Evolutionary conservation across 1,140 invertebrate genomes (phyloP).

Genomic region (Venturia canescens): DNA sequence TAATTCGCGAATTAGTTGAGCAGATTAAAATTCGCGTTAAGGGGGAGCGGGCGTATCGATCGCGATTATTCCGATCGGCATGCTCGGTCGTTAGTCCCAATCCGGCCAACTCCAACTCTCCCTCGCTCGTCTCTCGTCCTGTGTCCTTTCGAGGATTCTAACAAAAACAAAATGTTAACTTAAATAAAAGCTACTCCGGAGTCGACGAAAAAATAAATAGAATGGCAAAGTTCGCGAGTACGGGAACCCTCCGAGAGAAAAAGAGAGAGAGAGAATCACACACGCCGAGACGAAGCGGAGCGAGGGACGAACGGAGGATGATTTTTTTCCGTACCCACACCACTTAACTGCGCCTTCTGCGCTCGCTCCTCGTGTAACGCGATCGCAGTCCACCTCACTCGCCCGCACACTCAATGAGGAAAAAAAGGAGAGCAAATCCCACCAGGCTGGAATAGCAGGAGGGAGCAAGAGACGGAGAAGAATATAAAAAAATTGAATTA

Average conservation of each 20-base stretch:
- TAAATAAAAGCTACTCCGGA: not conserved
- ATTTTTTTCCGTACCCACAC: constrained; percentile 37
- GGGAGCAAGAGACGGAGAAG: constrained; percentile 12
- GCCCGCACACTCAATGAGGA: constrained; percentile 34
- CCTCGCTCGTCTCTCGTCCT: not conserved
- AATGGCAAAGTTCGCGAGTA: constrained; percentile 10
- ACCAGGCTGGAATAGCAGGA: not conserved
- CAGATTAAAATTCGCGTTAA: constrained; percentile 28
- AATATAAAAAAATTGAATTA: constrained; percentile 30
- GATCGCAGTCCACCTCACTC: constrained; percentile 25
- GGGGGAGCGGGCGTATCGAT: constrained; percentile 17
- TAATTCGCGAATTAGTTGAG: constrained; percentile 1
- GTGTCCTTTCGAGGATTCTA: not conserved
- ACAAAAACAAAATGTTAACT: too few relatives aligned
- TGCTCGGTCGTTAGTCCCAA: constrained; percentile 29
- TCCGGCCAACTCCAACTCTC: constrained; percentile 28
- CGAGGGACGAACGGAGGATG: not conserved
- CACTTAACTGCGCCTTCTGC: constrained; percentile 26
- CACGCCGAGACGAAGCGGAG: not conserved
- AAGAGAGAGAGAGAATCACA: too few relatives aligned
- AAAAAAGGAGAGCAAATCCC: constrained; percentile 31
- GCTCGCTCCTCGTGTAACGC: constrained; percentile 22
- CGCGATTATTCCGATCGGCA: constrained; percentile 16
- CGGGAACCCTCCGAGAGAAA: constrained; percentile 11
- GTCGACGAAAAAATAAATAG: not conserved